Base-by-base conservation (phyloP, 2,797 vertebrate genomes). In the Miichthys miiuy region DNA sequence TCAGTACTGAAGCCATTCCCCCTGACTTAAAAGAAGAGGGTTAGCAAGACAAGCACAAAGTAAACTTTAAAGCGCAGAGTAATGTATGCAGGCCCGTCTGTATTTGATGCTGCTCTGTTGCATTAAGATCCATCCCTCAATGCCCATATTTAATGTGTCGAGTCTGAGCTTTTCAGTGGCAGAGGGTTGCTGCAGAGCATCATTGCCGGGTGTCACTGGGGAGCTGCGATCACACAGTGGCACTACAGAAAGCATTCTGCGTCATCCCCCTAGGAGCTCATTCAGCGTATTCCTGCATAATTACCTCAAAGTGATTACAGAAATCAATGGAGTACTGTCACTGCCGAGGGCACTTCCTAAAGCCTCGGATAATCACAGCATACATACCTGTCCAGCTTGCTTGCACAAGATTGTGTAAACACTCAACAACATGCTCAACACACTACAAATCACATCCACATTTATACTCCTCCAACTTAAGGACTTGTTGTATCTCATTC, bases 241-340 rank as follows among this genome's bases (percentile, higher is more conserved):
- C 84, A 65, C 83, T 86, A 90, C 79, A 85, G 80, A 91, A 90
- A 91, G 87, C 56, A 55, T 91, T 89, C 87, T 77, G 70, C 21
- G 11, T 75, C n/a, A 20, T 58, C 56, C 84, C 84, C 82, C 1
- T 5, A 89, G 83, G 83, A 92, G 80, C 85, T 83, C 84, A 85
- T 93, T 93, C 91, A 92, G 90, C 84, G 57, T 85, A 89, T 92
- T 92, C 72, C 88, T 90, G 90, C 81, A 92, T 94, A 94, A 95
- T 95, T 92, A 94, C 88, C 88, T 88, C 82, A 83, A 87, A 91
- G 89, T 89, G 88, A 93, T 94, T 92, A 93, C 68, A 82, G 78
- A 87, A 94, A 94, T 94, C 92, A 91, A 91, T 92, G 82, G 75
- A 64, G 84, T 77, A 75, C 87, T 85, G 77, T 91, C 86, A 71